Base-by-base conservation (phyloP, 1,140 invertebrate genomes). In the Drosophila kohkoa region DNA sequence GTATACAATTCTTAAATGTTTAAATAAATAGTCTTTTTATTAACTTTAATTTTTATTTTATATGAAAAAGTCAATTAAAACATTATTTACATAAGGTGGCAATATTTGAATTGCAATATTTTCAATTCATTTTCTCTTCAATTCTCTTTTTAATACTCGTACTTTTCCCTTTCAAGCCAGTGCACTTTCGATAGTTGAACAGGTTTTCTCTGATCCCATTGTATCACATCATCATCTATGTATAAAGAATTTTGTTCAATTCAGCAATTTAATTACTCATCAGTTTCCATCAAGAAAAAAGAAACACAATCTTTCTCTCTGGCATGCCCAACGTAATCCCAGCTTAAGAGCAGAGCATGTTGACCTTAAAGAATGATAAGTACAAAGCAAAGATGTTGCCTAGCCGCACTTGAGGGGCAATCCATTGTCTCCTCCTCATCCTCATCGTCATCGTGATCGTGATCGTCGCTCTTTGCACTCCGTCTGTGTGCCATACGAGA, bases 311-410 rank as follows among this genome's bases (percentile, higher is more conserved):
- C 41, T 49, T 16, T 49, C 35, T 70, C 62, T 65, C 15, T 30
- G 46, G 13, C 46, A 51, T 43, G 54, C 35, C 43, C 45, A 10
- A 10, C 35, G 11, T 72, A 66, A 66, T 66, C 69, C 62, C 32
- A 51, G 62, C 52, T 66, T 43, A 69, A 20, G 45, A 41, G 10
- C 45, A 16, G 5, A 2, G 25, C 66, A 68, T 20, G 13, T 60
- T 68, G 69, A 67, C 63, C 70, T 45, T 68, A 32, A 35, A n/a
- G 25, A 16, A 68, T 41, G 55, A 73, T 73, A 73, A 68, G 63
- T 67, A 51, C 5, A 35, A 67, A 68, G 32, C 5, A 45, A 67
- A 74, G 35, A 51, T 8, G 55, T 63, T 71, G 55, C 51, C 60
- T 64, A 54, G 48, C 46, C 13, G 25, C 35, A 54, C 64, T 52